Percentiles rank a stretch among this genome's conserved stretches.
These are phyloP conservation scores for Anguilla obscura DNA, from an alignment of 2,797 vertebrate species.

Conservation along the genomic window DNA sequence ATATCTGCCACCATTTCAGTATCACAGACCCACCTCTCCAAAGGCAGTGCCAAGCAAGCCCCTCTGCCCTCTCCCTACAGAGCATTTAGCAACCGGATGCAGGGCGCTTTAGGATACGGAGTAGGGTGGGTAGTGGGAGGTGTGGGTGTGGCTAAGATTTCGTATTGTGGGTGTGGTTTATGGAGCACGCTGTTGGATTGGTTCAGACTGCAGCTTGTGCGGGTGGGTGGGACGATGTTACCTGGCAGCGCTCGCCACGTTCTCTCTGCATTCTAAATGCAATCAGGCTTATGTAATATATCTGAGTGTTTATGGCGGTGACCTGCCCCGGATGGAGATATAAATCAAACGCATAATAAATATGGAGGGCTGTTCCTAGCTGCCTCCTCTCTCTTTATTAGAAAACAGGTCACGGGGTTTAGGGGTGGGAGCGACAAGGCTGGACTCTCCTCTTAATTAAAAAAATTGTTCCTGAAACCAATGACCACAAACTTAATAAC, in stretches of 20 bases:
- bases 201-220: neutral
- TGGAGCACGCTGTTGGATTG: neutral
- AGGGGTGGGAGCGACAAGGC: neutral
- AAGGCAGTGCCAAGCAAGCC: neutral
- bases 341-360: constrained; percentile 43
- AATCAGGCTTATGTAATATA: constrained; percentile 41
- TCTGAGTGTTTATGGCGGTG: constrained; percentile 38
- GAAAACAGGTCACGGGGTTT: constrained; percentile 21
- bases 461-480: constrained; percentile 43
- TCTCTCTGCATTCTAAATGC: constrained; percentile 31
- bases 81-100: neutral
- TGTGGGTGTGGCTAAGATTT: neutral
- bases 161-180: neutral
- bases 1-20: neutral
- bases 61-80: too few species aligned
- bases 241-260: neutral
- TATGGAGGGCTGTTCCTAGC: constrained; percentile 14
- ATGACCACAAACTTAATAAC: constrained; percentile 43
- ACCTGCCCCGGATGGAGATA: neutral
- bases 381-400: constrained; percentile 18
- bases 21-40: neutral
- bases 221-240: neutral
- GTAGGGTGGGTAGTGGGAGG: too few species aligned
- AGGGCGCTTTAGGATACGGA: neutral
- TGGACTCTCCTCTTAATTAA: constrained; percentile 50